These are phyloP conservation scores for Acanthacorydalis orientalis DNA, from an alignment of 2,888 invertebrate genomes.

Conservation along the genomic window DNA sequence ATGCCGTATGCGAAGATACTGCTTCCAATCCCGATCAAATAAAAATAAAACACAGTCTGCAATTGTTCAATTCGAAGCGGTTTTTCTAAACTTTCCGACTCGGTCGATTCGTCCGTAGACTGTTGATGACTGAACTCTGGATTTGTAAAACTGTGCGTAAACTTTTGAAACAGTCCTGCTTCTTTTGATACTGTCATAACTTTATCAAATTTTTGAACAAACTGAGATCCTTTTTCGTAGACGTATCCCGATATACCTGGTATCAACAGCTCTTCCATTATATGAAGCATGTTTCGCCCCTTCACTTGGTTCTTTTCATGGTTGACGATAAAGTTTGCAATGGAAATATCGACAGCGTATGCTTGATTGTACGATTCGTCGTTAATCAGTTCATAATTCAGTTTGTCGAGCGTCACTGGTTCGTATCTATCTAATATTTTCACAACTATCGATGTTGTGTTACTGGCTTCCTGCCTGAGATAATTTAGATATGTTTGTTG, in stretches of 20 bases:
- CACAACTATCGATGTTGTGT: neutral
- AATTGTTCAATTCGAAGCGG: too few species aligned
- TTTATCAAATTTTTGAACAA: neutral
- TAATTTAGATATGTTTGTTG: neutral
- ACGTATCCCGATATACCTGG: neutral
- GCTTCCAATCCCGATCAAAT: too few species aligned
- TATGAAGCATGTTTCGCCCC: neutral
- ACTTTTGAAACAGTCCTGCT: too few species aligned
- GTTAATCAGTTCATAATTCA: neutral
- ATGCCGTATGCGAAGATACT: too few species aligned
- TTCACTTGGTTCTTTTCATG: neutral
- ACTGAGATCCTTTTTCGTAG: neutral
- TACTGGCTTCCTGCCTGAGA: neutral
- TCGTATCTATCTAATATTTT: neutral
- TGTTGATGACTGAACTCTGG: too few species aligned
- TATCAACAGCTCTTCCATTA: neutral
- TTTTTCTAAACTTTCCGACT: too few species aligned
- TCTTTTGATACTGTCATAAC: too few species aligned
- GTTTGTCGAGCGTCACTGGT: neutral
- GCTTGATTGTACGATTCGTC: neutral
- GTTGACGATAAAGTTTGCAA: neutral
- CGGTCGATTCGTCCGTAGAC: too few species aligned
- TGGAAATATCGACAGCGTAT: neutral
- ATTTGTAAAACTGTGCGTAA: too few species aligned
- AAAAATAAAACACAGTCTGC: too few species aligned